Conservation (phyloP, 2,888 invertebrate genomes). For the Plebejus anna region DNA sequence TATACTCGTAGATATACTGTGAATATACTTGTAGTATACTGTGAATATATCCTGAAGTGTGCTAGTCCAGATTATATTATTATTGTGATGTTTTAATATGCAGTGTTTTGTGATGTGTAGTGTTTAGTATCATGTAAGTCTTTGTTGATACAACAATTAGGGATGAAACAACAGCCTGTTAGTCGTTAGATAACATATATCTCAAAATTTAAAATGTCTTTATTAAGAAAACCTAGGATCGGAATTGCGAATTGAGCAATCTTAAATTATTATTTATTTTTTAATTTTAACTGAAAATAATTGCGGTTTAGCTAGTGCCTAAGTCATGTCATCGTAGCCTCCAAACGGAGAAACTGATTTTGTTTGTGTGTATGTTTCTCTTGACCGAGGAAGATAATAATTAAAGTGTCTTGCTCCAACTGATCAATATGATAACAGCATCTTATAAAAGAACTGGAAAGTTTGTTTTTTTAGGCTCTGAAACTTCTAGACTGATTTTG, state of each 20-base stretch:
- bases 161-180: slow-evolving; percentile 2
- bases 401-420: too few species aligned
- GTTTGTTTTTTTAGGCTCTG: too few species aligned
- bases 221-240: neutral
- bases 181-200: neutral
- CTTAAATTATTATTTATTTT: neutral
- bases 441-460: too few species aligned
- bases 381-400: too few species aligned
- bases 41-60: neutral
- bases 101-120: neutral
- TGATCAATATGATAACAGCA: too few species aligned
- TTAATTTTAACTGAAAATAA: too few species aligned
- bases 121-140: neutral
- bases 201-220: neutral
- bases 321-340: neutral
- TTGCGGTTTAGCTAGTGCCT: too few species aligned
- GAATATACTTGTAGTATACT: neutral
- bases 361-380: neutral
- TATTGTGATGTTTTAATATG: neutral
- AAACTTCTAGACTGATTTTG: too few species aligned
- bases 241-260: neutral
- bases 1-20: neutral
- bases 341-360: neutral
- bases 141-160: slow-evolving; percentile 7
- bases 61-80: neutral